Percentiles rank a stretch among this genome's conserved stretches.
These are phyloP conservation scores for Rotaria socialis DNA, from an alignment of 2,888 invertebrate species.

Conservation along the genomic window DNA sequence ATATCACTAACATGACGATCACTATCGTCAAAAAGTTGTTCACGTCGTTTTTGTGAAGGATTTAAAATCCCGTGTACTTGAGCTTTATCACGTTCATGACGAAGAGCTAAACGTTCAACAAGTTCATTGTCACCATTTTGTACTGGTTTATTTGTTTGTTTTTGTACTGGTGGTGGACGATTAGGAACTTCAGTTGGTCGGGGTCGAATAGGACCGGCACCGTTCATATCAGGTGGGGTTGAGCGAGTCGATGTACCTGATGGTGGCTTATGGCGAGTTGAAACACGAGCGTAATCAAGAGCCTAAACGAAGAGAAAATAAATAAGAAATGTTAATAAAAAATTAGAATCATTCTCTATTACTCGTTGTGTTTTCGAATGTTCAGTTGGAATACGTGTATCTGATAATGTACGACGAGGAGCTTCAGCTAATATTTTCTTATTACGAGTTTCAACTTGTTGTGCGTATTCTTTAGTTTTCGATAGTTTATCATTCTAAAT, in stretches of 20 bases:
- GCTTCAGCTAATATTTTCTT: conserved; percentile 39
- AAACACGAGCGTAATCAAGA: conserved; percentile 1
- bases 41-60: conserved; percentile 10
- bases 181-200: conserved; percentile 7
- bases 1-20: conserved; percentile 1
- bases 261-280: neutral
- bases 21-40: neutral
- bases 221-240: neutral
- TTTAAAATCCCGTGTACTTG: conserved; percentile 33
- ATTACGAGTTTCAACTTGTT: conserved; percentile 41
- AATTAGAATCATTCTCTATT: neutral
- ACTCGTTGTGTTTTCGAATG: neutral
- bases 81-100: conserved; percentile 24
- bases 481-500: conserved; percentile 37
- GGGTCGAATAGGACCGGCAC: neutral
- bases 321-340: neutral
- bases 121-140: conserved; percentile 17
- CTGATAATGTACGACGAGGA: conserved; percentile 35
- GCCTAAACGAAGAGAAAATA: neutral
- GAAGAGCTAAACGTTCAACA: conserved; percentile 15
- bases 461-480: conserved; percentile 45
- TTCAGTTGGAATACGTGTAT: neutral
- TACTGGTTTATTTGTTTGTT: neutral
- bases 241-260: neutral
- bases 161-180: neutral